Conservation (phyloP, 1,140 invertebrate genomes). For the Frieseomelitta varia region DNA sequence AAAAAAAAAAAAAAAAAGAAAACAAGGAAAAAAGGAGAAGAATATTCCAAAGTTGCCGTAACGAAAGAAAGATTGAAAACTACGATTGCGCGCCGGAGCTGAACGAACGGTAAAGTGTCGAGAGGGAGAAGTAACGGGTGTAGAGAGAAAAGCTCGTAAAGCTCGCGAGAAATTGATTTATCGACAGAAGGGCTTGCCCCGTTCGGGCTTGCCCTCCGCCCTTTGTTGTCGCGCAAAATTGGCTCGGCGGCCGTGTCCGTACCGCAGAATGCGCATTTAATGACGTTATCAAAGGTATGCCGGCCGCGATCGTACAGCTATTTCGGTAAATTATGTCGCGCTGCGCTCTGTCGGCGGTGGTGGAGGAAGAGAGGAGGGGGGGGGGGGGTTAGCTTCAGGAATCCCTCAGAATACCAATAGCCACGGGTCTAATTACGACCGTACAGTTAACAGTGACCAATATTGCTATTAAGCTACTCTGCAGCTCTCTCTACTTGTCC, state of each 20-base stretch:
- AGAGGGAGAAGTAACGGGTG: neutral
- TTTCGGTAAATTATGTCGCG: slow-evolving; percentile 73
- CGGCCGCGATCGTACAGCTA: slow-evolving; percentile 64
- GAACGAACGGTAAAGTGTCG: no score
- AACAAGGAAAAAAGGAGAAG: no score
- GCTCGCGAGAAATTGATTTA: neutral
- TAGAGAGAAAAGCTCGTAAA: neutral
- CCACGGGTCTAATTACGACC: slow-evolving; percentile 63
- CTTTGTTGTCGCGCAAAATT: slow-evolving; percentile 49
- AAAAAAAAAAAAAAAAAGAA: no score
- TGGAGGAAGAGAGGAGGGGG: neutral
- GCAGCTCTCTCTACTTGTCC: slow-evolving; percentile 6
- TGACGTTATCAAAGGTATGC: slow-evolving; percentile 67
- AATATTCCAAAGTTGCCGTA: neutral
- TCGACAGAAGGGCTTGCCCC: neutral
- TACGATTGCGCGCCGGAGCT: no score
- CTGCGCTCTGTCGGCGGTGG: slow-evolving; percentile 17
- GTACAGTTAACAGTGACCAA: slow-evolving; percentile 62
- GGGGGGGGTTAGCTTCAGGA: slow-evolving; percentile 53
- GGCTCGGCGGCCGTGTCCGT: slow-evolving; percentile 18
- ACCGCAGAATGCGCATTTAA: slow-evolving; percentile 62
- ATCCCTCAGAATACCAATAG: slow-evolving; percentile 68
- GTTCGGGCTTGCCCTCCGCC: neutral
- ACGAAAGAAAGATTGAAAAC: neutral
- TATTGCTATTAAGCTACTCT: slow-evolving; percentile 59